These are phyloP conservation scores for Acipenser ruthenus DNA, from an alignment of 2,797 vertebrate species.

Conservation along the genomic window DNA sequence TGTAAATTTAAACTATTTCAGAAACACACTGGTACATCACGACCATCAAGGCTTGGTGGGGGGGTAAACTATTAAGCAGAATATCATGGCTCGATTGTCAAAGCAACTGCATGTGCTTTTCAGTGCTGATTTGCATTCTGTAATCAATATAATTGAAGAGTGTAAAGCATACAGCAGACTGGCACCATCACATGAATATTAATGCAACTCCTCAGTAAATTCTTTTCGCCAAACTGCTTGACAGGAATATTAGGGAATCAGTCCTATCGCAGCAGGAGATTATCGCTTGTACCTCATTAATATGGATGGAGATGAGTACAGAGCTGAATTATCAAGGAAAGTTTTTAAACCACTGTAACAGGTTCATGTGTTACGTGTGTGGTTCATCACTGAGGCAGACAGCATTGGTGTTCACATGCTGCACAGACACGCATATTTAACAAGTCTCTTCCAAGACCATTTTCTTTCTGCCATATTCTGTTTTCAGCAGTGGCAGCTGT, in stretches of 20 bases:
- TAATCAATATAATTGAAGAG: constrained; percentile 15
- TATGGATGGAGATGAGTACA: constrained; percentile 46
- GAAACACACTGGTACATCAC: too few relatives aligned
- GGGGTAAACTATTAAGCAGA: constrained; percentile 3
- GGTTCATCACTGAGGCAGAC: too few relatives aligned
- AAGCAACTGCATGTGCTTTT: constrained; percentile 3
- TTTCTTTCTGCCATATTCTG: too few relatives aligned
- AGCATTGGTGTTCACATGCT: too few relatives aligned
- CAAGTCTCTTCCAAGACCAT: too few relatives aligned
- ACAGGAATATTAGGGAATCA: constrained; percentile 24
- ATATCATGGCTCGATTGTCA: constrained; percentile 9
- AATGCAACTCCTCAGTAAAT: constrained; percentile 16
- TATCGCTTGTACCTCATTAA: constrained; percentile 38
- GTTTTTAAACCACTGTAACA: constrained; percentile 49
- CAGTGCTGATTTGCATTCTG: constrained; percentile 8
- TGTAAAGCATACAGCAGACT: not conserved
- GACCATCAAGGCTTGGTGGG: not conserved
- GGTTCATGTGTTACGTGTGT: too few relatives aligned
- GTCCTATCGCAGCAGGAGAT: constrained; percentile 34
- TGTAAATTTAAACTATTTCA: too few relatives aligned
- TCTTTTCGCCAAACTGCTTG: constrained; percentile 16
- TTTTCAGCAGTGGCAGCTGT: too few relatives aligned
- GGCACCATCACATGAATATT: constrained; percentile 11
- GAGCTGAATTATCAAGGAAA: constrained; percentile 44
- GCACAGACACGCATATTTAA: too few relatives aligned